A percentile compares a stretch with the other conserved stretches of the same genome.
phyloP scores from a whole-genome alignment of 2,888 invertebrate genomes.

The Lamellibrachia columna region DNA sequence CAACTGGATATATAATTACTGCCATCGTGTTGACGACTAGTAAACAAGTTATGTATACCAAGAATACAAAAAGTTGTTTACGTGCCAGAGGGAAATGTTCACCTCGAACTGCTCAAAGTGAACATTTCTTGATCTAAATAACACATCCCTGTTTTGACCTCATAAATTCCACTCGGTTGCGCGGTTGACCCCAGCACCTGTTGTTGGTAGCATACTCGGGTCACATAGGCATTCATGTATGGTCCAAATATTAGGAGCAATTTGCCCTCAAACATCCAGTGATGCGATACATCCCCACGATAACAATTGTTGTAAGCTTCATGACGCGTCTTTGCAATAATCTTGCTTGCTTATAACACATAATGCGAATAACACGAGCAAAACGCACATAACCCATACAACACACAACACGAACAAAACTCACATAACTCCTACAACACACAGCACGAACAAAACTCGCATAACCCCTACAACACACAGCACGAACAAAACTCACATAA shows the following conservation, averaged over 20 bases:
- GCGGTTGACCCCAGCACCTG: not conserved
- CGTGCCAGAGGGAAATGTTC: not conserved
- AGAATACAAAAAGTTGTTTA: not conserved
- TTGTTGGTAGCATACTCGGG: not conserved
- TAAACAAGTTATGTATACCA: not conserved
- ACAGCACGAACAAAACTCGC: not conserved
- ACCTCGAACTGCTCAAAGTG: not conserved
- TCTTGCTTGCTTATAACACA: no score
- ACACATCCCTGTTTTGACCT: not conserved
- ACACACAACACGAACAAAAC: no score
- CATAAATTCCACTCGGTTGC: not conserved
- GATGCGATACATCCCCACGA: no score
- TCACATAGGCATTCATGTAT: no score
- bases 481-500: not conserved
- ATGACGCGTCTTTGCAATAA: no score
- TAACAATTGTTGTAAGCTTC: no score
- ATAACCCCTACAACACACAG: not conserved
- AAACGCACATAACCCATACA: no score
- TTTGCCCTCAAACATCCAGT: no score
- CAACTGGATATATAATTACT: not conserved
- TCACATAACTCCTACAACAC: no score
- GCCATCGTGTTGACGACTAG: not conserved
- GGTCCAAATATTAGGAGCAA: no score
- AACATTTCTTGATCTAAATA: not conserved
- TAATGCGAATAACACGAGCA: no score